phyloP scores from a whole-genome alignment of 37 sponge, comb jelly and placozoan genomes.

The Trichoplax adhaerens region DNA sequence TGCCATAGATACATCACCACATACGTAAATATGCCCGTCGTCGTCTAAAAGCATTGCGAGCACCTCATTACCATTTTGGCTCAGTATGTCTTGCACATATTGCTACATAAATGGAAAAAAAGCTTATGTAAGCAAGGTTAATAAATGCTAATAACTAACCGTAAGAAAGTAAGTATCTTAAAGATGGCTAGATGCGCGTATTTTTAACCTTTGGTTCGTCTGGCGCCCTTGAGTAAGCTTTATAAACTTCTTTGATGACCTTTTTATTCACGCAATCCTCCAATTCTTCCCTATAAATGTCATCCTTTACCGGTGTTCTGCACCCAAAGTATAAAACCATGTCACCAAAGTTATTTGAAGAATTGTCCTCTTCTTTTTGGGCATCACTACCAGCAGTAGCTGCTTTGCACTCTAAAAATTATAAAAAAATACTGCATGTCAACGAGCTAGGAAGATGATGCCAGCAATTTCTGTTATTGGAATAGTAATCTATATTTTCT shows the following conservation, averaged over 20 bases:
- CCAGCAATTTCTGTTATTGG: too few species aligned
- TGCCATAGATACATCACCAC: slow-evolving; percentile 86
- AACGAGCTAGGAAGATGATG: too few species aligned
- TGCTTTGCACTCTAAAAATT: too few species aligned
- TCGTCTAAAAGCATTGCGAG: slow-evolving; percentile 35
- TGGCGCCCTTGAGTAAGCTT: slow-evolving; percentile 42
- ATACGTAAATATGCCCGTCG: slow-evolving; percentile 75
- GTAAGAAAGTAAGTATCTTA: too few species aligned
- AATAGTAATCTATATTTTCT: too few species aligned
- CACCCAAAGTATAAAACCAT: slow-evolving; percentile 74
- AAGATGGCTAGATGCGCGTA: too few species aligned
- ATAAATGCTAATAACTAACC: too few species aligned
- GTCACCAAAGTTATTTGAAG: slow-evolving; percentile 13
- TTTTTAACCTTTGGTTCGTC: slow-evolving; percentile 18
- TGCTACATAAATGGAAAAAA: slow-evolving; percentile 11
- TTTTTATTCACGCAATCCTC: slow-evolving; percentile 26
- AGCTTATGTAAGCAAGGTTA: too few species aligned
- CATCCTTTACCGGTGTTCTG: slow-evolving; percentile 28
- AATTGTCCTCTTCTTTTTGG: too few species aligned
- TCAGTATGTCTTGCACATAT: slow-evolving; percentile 67
- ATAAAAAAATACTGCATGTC: too few species aligned
- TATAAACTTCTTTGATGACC: slow-evolving; percentile 28
- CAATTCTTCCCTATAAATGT: slow-evolving; percentile 62
- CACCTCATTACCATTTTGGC: slow-evolving; percentile 47
- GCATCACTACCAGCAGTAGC: too few species aligned